Base-by-base conservation (phyloP, 2,888 invertebrate species). In the Pheosia tremula region DNA sequence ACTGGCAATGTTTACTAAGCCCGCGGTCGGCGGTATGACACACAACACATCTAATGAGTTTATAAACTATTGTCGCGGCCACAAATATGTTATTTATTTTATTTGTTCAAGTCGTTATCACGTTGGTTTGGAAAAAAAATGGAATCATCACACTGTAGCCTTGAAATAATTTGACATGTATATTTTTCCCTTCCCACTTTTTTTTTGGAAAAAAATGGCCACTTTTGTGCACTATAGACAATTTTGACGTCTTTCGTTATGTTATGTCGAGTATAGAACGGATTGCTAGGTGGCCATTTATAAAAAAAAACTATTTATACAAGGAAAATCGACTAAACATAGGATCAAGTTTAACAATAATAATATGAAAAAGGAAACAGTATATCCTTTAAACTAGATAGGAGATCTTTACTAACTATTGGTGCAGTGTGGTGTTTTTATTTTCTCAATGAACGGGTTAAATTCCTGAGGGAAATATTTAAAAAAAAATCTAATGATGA, bases 111-210 rank as follows among this genome's bases (percentile, higher is more conserved):
- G 85, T 85, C 81, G 84, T 90, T 91, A 91, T 89, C 91, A 91
- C 93, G 89, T 90, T 90, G 86, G 63, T 71, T 79, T 56, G 10
- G 39, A 83, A 84, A 87, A 87, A 90, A 91, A 90, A 88, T 88
- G 86, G 85, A 91, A 87, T 93, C 93, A 92, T 91, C 89, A 88
- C 89, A 90, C 83, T 80, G 82, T 88, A 90, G 90, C 91, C 91
- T 92, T 91, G 93, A 91, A 92, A 87, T 86, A 89, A 24, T 91
- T 93, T 93, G 93, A 93, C 93, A 91, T 90, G 85, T 90, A 92
- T 90, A 92, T 90, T 88, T 91, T 89, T 90, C 87, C 87, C 88
- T 88, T 86, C 87, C 82, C 86, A 83, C 79, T 86, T 87, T 86
- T 84, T 87, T 73, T 59, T 55, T 43, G 50, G 61, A 77, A 83